These are phyloP conservation scores for Cotesia congregata DNA, from an alignment of 2,888 invertebrate genomes.

Conservation along the genomic window DNA sequence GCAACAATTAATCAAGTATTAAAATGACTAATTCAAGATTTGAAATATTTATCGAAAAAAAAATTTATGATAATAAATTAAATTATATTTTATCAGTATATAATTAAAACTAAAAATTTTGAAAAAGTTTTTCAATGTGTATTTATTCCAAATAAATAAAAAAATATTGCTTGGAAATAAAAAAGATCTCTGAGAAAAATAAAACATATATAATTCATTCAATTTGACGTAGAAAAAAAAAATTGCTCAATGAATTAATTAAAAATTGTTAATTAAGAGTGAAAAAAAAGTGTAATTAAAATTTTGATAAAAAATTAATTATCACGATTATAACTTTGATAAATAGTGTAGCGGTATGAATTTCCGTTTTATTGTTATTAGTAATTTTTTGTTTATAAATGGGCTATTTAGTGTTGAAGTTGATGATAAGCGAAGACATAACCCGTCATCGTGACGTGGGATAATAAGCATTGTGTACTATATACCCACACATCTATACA, in stretches of 20 bases:
- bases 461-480: constrained; percentile 55
- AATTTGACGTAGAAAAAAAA: background rate
- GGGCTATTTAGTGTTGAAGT: background rate
- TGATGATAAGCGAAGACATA: constrained; percentile 1
- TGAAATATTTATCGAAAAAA: too few species aligned
- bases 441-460: constrained; percentile 53
- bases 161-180: too few species aligned
- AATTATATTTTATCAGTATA: too few species aligned
- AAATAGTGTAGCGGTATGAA: constrained; percentile 33
- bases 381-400: background rate
- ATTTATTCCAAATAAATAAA: too few species aligned
- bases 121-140: too few species aligned
- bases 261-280: background rate
- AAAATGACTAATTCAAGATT: too few species aligned
- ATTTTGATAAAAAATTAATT: constrained; percentile 1
- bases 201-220: too few species aligned
- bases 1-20: too few species aligned
- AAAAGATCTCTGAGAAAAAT: too few species aligned
- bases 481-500: background rate
- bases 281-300: background rate
- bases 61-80: too few species aligned
- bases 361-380: constrained; percentile 34
- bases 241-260: background rate
- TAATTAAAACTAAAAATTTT: too few species aligned
- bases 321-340: constrained; percentile 20